phyloP scores from a whole-genome alignment of 2,888 invertebrate species.

The Mayetiola destructor region DNA sequence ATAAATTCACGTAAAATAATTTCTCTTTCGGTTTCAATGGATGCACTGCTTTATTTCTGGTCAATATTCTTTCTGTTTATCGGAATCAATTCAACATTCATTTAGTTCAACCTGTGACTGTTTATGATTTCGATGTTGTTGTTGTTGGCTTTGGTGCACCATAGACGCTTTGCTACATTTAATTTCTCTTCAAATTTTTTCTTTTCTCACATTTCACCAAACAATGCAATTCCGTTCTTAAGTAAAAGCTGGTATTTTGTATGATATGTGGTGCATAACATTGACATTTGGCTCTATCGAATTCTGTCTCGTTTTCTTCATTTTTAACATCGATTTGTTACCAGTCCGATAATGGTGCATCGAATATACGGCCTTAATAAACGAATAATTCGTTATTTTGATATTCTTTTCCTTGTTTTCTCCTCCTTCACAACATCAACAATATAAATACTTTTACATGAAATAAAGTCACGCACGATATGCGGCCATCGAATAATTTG shows the following conservation, averaged over 20 bases:
- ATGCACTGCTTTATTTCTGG: not conserved
- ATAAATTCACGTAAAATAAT: too few species aligned
- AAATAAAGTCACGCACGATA: constrained; percentile 12
- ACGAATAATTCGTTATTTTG: constrained; percentile 5
- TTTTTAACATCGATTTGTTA: constrained; percentile 2
- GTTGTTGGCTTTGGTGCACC: too few species aligned
- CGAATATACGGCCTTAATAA: constrained; percentile 8
- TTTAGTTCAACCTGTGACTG: constrained; percentile 8
- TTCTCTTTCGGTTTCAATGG: not conserved
- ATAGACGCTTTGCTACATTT: too few species aligned
- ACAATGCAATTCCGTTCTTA: too few species aligned
- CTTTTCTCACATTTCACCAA: too few species aligned
- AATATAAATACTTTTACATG: not conserved
- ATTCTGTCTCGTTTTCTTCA: not conserved
- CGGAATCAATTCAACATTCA: not conserved
- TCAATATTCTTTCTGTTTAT: not conserved
- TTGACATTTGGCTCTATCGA: too few species aligned
- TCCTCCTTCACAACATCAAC: not conserved
- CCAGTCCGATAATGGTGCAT: not conserved
- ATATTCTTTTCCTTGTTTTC: not conserved
- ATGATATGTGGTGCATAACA: too few species aligned
- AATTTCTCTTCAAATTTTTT: too few species aligned
- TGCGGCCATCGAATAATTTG: constrained; percentile 3
- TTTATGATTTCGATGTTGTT: not conserved
- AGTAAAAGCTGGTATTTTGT: too few species aligned